Evolutionary conservation across 2,797 vertebrate genomes (phyloP), one percentile per base, ranked within the genome.

Genomic region (Glyptemys insculpta): DNA sequence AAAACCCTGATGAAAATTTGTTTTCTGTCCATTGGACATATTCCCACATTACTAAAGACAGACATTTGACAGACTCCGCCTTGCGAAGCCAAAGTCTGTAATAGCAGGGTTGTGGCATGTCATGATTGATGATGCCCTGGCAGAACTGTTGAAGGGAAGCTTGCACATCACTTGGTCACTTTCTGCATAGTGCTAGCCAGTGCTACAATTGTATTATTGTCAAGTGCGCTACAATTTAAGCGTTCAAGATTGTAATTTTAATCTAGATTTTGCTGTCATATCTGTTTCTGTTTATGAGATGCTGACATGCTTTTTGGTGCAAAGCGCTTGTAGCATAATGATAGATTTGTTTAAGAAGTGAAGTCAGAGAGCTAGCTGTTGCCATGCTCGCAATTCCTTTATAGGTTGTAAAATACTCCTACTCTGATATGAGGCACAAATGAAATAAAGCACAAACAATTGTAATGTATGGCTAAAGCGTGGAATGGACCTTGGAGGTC

Each of bases 51-150:
- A 87, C 74, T 56, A 83, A n/a, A 21, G n/a, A 96, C 34, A 59
- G 50, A 25, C 83, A 89, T 87, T 95, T 96, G 91, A 94, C 96
- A 91, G 83, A 31, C 59, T 95, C 83, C 94, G 59, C 85, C 96
- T 1, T 89, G 86, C 80, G 90, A 44, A 89, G 90, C 85, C 94
- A 87, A 78, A 88, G 83, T 95, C 83, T 93, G 19, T 88, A 86
- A 76, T 79, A 91, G 65, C 83, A 92, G n/a, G 15, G 76, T 14
- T 85, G 41, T 91, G 81, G n/a, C 84, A 92, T 65, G 68, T 57
- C 81, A 82, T 85, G 53, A 85, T 82, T 94, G 91, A 62, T 92
- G 85, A 85, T 78, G 83, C 50, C 83, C 86, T 95, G 88, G 83
- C 94, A 94, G 92, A 94, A 16, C 79, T 95, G 90, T n/a, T 85